Percentiles rank a stretch among this genome's conserved stretches.
Conservation (phyloP, 2,113 vertebrate genomes). For the Dipodomys stephensi region DNA sequence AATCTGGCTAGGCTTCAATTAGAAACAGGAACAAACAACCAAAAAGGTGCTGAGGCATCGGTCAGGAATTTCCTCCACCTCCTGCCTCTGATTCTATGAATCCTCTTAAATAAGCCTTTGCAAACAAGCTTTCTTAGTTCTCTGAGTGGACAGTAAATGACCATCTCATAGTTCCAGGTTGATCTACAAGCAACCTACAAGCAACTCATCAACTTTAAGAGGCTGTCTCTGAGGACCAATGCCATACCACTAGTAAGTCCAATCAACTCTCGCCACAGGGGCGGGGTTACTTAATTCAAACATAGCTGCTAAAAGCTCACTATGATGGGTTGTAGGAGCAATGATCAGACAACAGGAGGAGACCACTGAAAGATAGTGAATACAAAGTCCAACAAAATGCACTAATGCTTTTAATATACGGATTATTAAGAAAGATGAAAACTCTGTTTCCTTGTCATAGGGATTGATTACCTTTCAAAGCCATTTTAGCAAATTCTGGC, state of each 20-base stretch:
- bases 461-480: not conserved
- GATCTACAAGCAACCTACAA: not conserved
- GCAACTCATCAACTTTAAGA: not conserved
- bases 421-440: slow-evolving; percentile 13
- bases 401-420: not conserved
- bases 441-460: not conserved
- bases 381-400: not conserved
- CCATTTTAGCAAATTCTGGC: not conserved
- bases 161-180: not conserved
- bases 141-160: not conserved
- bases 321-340: not conserved
- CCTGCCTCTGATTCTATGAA: not conserved
- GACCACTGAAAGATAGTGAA: not conserved
- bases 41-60: not conserved
- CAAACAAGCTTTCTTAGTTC: not conserved
- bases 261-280: not conserved
- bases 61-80: not conserved
- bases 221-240: not conserved
- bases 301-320: not conserved
- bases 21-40: not conserved
- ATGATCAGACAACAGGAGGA: not conserved
- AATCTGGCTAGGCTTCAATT: not conserved
- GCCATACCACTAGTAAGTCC: not conserved
- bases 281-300: not conserved
- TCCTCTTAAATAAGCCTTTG: not conserved